Evolutionary conservation across 2,888 invertebrate genomes (phyloP), one percentile per base, ranked within the genome.

Genomic region (Branchipolynoe longqiensis): DNA sequence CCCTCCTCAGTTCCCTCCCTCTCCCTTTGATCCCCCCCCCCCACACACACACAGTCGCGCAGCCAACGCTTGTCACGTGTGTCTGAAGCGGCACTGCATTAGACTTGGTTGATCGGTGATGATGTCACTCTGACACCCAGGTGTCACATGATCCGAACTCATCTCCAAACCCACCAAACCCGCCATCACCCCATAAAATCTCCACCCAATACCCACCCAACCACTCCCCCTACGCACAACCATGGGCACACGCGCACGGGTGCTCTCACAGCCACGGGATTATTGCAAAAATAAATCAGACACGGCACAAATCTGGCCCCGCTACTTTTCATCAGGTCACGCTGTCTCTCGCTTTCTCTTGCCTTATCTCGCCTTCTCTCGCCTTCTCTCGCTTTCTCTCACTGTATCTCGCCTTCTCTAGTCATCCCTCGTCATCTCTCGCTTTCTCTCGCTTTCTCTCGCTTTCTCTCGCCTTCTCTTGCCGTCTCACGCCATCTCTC

Each of bases 151-250:
- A 14, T 38, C n/a, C n/a, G n/a, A n/a, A n/a, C n/a, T n/a, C n/a
- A n/a, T n/a, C n/a, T n/a, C n/a, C n/a, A n/a, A 48, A 36, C 36
- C 18, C 36, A 22, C 14, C 69, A n/a, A 33, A 22, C 38, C 14
- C 69, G 33, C 69, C 69, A 69, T 69, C 69, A 69, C 18, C 36
- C 38, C 36, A n/a, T n/a, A n/a, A n/a, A n/a, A n/a, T n/a, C n/a
- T n/a, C n/a, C n/a, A n/a, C n/a, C n/a, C n/a, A n/a, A n/a, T n/a
- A n/a, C n/a, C n/a, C n/a, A n/a, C n/a, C n/a, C n/a, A n/a, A n/a
- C n/a, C n/a, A n/a, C n/a, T n/a, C n/a, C n/a, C n/a, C n/a, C n/a
- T n/a, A n/a, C n/a, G n/a, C n/a, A n/a, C n/a, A n/a, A n/a, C n/a
- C n/a, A n/a, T n/a, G n/a, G n/a, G n/a, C n/a, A n/a, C n/a, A n/a